phyloP scores from a whole-genome alignment of 30 jellyfish, hydroid and myxozoan species.

The Cassiopea andromeda region DNA sequence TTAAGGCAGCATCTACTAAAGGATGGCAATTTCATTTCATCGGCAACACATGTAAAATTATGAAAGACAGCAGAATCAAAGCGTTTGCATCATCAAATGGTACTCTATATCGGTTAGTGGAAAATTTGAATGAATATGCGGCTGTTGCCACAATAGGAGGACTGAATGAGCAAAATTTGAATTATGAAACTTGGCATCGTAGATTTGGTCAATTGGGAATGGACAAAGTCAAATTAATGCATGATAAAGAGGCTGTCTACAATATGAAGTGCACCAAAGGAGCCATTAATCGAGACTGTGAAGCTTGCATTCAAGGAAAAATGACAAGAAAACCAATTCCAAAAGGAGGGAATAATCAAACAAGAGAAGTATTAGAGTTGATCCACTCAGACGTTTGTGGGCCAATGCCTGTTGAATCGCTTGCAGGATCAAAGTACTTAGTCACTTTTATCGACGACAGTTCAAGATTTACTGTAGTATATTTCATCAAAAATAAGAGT shows the following conservation, averaged over 20 bases:
- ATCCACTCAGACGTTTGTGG: constrained; percentile 34
- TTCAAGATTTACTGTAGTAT: constrained; percentile 3
- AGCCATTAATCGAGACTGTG: constrained; percentile 5
- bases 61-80: neutral
- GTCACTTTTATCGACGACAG: constrained; percentile 5
- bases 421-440: neutral
- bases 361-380: neutral
- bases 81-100: neutral
- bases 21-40: neutral
- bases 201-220: constrained; percentile 29
- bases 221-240: constrained; percentile 18
- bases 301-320: constrained; percentile 10
- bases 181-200: constrained; percentile 28
- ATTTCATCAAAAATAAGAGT: constrained; percentile 6
- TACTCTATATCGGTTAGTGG: neutral
- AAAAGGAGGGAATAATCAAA: neutral
- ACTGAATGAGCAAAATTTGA: neutral
- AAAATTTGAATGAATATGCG: neutral
- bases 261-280: constrained; percentile 5
- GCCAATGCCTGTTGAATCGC: constrained; percentile 30
- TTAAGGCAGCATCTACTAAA: neutral
- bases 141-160: neutral
- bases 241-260: constrained; percentile 5
- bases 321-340: constrained; percentile 7
- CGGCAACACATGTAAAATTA: neutral